Evolutionary conservation across 2,797 vertebrate species (phyloP).

Genomic region (Buceros bicornis): DNA sequence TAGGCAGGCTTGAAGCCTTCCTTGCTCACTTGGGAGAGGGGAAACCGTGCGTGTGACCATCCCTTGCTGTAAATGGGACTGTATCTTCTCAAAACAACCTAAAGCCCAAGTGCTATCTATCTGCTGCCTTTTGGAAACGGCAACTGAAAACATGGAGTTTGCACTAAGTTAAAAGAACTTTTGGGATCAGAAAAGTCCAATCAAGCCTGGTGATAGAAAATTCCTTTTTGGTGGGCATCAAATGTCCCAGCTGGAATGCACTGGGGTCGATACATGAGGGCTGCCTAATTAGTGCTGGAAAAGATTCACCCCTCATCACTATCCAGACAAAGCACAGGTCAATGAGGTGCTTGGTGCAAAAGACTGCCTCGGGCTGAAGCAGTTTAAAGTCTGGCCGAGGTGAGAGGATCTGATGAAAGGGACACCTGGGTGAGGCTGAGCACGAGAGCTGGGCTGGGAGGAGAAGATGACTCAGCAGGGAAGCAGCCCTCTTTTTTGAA

Average conservation of each 20-base stretch:
- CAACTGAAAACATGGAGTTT: not conserved
- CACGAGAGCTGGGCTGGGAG: not conserved
- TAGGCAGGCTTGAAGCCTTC: not conserved
- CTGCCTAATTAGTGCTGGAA: not conserved
- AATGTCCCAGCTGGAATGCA: not conserved
- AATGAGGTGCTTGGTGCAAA: not conserved
- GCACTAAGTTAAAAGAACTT: not conserved
- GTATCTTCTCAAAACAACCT: not conserved
- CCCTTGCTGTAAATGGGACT: not conserved
- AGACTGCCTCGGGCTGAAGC: not conserved
- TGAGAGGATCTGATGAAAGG: not conserved
- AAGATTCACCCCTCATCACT: accelerated
- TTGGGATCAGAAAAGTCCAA: not conserved
- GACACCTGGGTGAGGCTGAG: not conserved
- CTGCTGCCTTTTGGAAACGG: not conserved
- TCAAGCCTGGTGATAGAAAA: not conserved
- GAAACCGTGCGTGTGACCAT: not conserved
- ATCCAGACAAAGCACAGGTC: not conserved
- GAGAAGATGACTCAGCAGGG: not conserved
- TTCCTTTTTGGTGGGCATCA: not conserved
- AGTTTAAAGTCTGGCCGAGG: not conserved
- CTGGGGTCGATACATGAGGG: not conserved
- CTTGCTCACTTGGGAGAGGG: not conserved
- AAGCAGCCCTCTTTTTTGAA: not conserved
- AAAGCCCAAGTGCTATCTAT: not conserved